phyloP scores from a whole-genome alignment of 2,113 vertebrate genomes.

The Xiphophorus hellerii region DNA sequence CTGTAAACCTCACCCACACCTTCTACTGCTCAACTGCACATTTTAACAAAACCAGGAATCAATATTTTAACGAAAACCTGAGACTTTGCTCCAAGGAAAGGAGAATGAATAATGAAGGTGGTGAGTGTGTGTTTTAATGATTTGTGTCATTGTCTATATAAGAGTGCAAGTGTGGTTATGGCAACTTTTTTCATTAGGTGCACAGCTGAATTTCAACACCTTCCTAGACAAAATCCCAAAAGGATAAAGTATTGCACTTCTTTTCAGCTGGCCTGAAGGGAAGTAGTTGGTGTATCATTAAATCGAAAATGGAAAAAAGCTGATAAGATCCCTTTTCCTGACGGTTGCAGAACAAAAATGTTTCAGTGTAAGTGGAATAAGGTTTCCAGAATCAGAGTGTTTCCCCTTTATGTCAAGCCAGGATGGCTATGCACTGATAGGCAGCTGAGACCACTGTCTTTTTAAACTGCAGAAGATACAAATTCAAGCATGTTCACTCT shows the following conservation, averaged over 20 bases:
- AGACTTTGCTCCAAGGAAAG: constrained; percentile 30
- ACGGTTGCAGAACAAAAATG: not conserved
- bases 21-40: constrained; percentile 11
- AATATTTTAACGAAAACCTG: constrained; percentile 37
- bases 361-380: not conserved
- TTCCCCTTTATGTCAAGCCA: no score
- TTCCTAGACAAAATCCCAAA: not conserved
- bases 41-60: constrained; percentile 46
- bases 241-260: not conserved
- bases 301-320: not conserved
- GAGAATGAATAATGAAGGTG: constrained; percentile 50
- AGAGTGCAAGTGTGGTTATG: constrained; percentile 2
- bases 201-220: not conserved
- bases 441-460: no score
- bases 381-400: not conserved
- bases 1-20: constrained; percentile 16
- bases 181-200: not conserved
- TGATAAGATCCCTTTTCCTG: not conserved
- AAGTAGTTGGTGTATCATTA: not conserved
- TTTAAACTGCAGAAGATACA: not conserved
- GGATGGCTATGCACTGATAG: no score
- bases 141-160: constrained; percentile 16
- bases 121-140: constrained; percentile 28
- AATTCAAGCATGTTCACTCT: no score
- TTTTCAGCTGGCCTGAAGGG: not conserved